Percentiles rank a stretch among this genome's conserved stretches.
Evolutionary conservation across 2,888 invertebrate species (phyloP).

Genomic region (Anoplius nigerrimus): DNA sequence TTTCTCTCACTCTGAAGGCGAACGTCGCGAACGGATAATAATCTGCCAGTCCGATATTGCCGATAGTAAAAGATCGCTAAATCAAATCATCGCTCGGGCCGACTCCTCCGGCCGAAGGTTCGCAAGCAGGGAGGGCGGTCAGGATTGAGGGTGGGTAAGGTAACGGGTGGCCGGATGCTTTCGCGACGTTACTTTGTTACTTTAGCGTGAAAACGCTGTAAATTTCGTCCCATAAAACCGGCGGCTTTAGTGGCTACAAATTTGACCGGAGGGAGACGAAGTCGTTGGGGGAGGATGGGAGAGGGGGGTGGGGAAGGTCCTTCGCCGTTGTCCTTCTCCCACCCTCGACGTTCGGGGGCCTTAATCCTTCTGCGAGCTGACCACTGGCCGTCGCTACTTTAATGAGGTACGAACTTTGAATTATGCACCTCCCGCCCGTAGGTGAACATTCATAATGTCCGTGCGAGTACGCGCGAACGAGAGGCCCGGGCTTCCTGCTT

Average conservation of each 20-base stretch:
- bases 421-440: conserved; percentile 61
- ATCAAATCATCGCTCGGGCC: conserved; percentile 54
- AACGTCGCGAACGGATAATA: too few species aligned
- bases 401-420: conserved; percentile 71
- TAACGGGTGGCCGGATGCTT: conserved; percentile 23
- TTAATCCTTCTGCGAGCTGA: conserved; percentile 60
- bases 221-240: conserved; percentile 69
- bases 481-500: conserved; percentile 19
- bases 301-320: not conserved
- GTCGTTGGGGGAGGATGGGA: conserved; percentile 24
- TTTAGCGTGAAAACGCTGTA: conserved; percentile 70
- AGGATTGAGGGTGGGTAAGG: conserved; percentile 11
- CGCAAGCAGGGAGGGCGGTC: not conserved
- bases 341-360: conserved; percentile 41
- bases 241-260: conserved; percentile 72
- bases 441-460: conserved; percentile 46
- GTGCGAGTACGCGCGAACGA: conserved; percentile 19
- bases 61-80: conserved; percentile 56
- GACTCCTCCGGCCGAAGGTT: conserved; percentile 5
- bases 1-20: too few species aligned
- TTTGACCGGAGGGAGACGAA: conserved; percentile 59
- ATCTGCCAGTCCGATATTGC: too few species aligned
- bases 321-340: conserved; percentile 1
- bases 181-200: conserved; percentile 64
- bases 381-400: conserved; percentile 61